Evolutionary conservation across 64 coral and sea anemone species (phyloP).

Genomic region (Actinia tenebrosa): DNA sequence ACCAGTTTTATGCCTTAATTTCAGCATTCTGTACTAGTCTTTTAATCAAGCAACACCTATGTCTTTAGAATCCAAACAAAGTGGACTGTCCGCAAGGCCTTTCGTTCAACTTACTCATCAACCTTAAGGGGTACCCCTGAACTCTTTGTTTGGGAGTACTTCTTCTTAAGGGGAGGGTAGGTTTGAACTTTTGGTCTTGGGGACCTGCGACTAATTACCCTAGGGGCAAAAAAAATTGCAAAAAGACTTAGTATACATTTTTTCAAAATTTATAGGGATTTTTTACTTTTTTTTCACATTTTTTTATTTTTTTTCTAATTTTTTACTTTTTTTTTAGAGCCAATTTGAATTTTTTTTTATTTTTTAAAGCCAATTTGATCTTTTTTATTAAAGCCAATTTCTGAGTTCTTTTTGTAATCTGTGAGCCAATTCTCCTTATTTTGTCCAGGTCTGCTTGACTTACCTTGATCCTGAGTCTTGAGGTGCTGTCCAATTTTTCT

Average conservation of each 20-base stretch:
- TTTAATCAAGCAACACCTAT: background rate
- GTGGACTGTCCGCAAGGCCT: too few species aligned
- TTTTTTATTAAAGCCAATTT: too few species aligned
- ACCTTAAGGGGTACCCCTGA: background rate
- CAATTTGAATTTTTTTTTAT: background rate
- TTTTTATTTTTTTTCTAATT: background rate
- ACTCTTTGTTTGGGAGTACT: background rate
- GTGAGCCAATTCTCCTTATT: too few species aligned
- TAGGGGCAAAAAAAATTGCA: background rate
- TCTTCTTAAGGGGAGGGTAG: too few species aligned
- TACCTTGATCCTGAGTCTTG: background rate
- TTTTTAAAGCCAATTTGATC: too few species aligned
- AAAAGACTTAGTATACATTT: background rate
- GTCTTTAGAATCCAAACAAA: too few species aligned
- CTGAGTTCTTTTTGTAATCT: too few species aligned
- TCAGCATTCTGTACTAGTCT: too few species aligned
- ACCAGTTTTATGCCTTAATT: too few species aligned
- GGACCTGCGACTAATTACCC: background rate
- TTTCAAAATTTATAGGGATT: background rate
- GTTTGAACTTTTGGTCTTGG: background rate
- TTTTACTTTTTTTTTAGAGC: too few species aligned
- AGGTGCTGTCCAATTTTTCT: background rate
- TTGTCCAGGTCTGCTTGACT: background rate
- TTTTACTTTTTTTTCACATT: background rate
- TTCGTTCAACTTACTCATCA: background rate